These are phyloP conservation scores for Pantala flavescens DNA, from an alignment of 1,140 invertebrate genomes.

Conservation along the genomic window DNA sequence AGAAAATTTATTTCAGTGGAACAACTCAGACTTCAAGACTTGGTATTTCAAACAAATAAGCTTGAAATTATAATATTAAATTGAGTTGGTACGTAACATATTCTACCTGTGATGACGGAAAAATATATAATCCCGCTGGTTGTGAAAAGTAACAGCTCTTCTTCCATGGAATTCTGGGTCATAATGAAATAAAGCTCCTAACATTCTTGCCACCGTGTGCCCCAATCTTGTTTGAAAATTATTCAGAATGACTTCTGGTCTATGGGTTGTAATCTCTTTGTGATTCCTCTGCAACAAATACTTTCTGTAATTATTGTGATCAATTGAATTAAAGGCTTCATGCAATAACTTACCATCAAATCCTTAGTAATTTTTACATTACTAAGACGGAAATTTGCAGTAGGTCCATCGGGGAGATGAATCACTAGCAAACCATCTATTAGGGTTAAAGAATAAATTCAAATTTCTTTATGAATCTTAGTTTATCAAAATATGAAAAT, in stretches of 20 bases:
- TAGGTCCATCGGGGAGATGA: conserved; percentile 92
- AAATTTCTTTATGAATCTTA: neutral
- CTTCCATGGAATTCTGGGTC: conserved; percentile 89
- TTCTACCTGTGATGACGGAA: conserved; percentile 94
- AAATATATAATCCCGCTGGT: conserved; percentile 98
- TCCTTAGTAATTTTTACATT: conserved; percentile 76
- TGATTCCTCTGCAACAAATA: conserved; percentile 46
- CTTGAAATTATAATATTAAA: too few relatives aligned
- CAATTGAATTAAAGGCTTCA: neutral
- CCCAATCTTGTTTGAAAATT: conserved; percentile 94
- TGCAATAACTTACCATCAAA: conserved; percentile 34
- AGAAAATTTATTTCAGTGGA: too few relatives aligned
- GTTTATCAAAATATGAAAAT: neutral
- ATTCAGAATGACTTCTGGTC: conserved; percentile 92
- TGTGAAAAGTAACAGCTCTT: conserved; percentile 93
- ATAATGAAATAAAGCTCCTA: conserved; percentile 94
- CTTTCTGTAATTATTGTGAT: neutral
- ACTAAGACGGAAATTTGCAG: conserved; percentile 72
- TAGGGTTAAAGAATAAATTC: conserved; percentile 21
- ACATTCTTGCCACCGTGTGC: conserved; percentile 78
- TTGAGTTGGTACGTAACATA: too few relatives aligned
- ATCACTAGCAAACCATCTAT: conserved; percentile 77
- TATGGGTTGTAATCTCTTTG: conserved; percentile 68
- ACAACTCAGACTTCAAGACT: too few relatives aligned
- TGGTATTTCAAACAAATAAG: too few relatives aligned